A percentile compares a stretch with the other conserved stretches of the same genome.
phyloP scores from a whole-genome alignment of 2,113 vertebrate species.

The Pseudorectes ferrugineus region DNA sequence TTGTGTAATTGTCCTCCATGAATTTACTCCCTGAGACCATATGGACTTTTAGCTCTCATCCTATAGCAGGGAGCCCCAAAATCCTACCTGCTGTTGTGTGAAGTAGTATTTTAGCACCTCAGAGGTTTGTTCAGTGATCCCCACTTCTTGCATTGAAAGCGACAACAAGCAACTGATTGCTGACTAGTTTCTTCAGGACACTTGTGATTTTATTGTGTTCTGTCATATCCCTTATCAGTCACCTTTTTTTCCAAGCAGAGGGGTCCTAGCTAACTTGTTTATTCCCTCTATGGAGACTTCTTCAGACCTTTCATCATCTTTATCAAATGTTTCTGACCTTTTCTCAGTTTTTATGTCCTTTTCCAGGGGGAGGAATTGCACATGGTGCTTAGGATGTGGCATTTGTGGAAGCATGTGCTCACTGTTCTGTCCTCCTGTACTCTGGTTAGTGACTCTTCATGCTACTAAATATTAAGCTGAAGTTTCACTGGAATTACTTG shows the following conservation, averaged over 20 bases:
- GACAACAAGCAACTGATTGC: neutral
- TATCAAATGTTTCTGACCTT: neutral
- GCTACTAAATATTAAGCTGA: neutral
- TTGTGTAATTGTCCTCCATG: neutral
- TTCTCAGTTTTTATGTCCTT: neutral
- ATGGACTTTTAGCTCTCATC: neutral
- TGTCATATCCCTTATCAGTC: neutral
- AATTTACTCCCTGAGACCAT: neutral
- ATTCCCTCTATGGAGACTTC: neutral
- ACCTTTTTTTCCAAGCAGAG: neutral
- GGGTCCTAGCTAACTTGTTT: neutral
- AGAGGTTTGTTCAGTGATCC: neutral
- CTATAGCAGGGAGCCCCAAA: neutral
- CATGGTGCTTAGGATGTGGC: neutral
- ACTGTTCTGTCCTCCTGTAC: neutral
- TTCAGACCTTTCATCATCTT: neutral
- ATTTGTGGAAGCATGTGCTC: fast-evolving
- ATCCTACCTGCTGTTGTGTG: neutral
- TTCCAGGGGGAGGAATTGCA: neutral
- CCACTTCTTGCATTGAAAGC: neutral
- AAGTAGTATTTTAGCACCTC: neutral
- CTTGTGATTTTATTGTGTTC: neutral
- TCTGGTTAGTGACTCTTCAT: neutral
- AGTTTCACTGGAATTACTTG: neutral
- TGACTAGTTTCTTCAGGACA: neutral